Evolutionary conservation across 2,113 vertebrate genomes (phyloP).

Genomic region (Psophia crepitans): DNA sequence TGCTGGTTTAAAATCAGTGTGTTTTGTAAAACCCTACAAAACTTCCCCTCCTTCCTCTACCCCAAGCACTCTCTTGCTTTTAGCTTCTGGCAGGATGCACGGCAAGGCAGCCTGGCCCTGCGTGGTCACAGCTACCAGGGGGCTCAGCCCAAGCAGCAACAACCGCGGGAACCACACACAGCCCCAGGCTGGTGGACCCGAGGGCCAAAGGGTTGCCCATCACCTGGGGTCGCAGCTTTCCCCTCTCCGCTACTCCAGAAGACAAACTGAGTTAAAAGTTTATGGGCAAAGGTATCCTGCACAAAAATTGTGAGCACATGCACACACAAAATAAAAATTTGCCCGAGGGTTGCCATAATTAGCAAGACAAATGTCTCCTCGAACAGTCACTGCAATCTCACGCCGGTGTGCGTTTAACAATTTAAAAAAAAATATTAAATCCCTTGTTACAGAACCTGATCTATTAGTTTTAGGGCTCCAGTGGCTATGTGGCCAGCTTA

Average conservation of each 20-base stretch:
- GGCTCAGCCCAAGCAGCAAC: not conserved
- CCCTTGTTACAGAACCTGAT: not conserved
- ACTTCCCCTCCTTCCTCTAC: not conserved
- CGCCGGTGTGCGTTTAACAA: not conserved
- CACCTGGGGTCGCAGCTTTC: not conserved
- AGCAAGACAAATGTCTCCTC: not conserved
- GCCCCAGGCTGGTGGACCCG: fast-evolving
- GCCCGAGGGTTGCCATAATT: not conserved
- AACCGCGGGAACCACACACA: fast-evolving
- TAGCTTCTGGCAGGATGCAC: not conserved
- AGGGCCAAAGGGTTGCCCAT: not conserved
- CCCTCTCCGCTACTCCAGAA: not conserved
- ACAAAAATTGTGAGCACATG: not conserved
- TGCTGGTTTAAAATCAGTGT: not conserved
- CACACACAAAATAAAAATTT: not conserved
- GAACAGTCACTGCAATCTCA: fast-evolving
- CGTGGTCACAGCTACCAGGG: fast-evolving
- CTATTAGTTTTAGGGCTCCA: not conserved
- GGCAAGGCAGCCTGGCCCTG: not conserved
- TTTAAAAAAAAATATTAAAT: not conserved
- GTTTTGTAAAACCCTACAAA: not conserved
- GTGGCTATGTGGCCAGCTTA: not conserved
- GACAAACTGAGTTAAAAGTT: not conserved
- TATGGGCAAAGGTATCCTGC: not conserved
- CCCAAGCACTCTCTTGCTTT: not conserved